These are phyloP conservation scores for Burhinus oedicnemus DNA, from an alignment of 2,113 vertebrate genomes.

Conservation along the genomic window DNA sequence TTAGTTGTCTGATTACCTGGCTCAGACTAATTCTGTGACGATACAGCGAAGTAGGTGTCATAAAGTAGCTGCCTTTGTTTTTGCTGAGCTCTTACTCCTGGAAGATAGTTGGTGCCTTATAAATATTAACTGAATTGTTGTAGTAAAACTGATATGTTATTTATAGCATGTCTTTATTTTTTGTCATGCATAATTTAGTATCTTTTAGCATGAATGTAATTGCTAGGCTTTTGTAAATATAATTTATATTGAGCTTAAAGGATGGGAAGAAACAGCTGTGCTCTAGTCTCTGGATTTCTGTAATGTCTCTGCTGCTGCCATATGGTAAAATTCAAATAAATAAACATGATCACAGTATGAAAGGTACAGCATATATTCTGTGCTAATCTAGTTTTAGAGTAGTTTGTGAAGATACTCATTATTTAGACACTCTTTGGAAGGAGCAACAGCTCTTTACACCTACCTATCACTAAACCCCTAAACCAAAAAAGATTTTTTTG, in stretches of 20 bases:
- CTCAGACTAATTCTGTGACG: not conserved
- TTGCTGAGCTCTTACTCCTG: not conserved
- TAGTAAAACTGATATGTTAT: slow-evolving; percentile 4
- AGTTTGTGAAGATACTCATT: not conserved
- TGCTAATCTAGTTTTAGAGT: not conserved
- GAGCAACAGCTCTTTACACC: not conserved
- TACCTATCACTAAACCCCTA: not conserved
- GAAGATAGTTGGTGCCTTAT: not conserved
- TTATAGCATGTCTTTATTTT: slow-evolving; percentile 22
- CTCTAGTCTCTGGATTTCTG: not conserved
- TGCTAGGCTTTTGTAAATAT: slow-evolving; percentile 58
- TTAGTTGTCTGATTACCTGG: not conserved
- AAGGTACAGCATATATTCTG: not conserved
- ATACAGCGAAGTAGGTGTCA: not conserved
- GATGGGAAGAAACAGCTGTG: slow-evolving; percentile 40
- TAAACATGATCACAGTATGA: not conserved
- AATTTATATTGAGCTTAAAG: slow-evolving; percentile 60
- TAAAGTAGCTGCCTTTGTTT: not conserved
- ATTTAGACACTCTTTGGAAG: not conserved
- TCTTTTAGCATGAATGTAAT: slow-evolving; percentile 27
- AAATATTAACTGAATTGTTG: slow-evolving; percentile 24
- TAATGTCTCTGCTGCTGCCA: not conserved
- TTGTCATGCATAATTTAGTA: slow-evolving; percentile 59
- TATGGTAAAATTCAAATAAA: slow-evolving; percentile 18
- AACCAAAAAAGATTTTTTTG: not conserved